These are phyloP conservation scores for Ormyrus labotus DNA, from an alignment of 2,888 invertebrate genomes.

Conservation along the genomic window DNA sequence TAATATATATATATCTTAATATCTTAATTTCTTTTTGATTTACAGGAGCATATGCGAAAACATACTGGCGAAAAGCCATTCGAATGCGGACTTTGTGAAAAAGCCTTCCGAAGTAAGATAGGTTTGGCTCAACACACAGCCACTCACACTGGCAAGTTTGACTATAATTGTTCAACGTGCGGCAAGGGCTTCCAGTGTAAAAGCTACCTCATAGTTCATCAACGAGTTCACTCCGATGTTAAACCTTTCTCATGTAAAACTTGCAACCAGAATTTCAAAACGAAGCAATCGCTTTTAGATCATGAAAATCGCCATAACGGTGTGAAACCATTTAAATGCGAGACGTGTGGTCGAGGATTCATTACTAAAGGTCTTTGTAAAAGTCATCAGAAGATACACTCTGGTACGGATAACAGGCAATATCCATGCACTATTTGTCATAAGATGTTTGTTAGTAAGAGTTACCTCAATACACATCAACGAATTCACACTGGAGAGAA, in stretches of 20 bases:
- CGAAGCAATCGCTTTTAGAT: constrained; percentile 79
- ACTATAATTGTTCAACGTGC: constrained; percentile 79
- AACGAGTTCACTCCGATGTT: constrained; percentile 79
- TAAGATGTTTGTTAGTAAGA: constrained; percentile 81
- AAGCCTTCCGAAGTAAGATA: constrained; percentile 80
- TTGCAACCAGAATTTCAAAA: constrained; percentile 79
- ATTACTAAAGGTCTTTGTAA: constrained; percentile 80
- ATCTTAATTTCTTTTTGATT: not conserved
- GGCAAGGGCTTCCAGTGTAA: constrained; percentile 81
- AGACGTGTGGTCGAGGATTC: constrained; percentile 79
- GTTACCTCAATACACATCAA: constrained; percentile 79
- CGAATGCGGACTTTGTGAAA: constrained; percentile 78
- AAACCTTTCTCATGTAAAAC: constrained; percentile 79
- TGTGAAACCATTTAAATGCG: constrained; percentile 79
- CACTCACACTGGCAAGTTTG: constrained; percentile 79
- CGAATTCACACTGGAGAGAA: constrained; percentile 80
- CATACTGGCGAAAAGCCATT: constrained; percentile 81
- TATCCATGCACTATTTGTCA: constrained; percentile 80
- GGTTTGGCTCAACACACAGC: constrained; percentile 80
- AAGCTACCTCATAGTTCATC: constrained; percentile 80
- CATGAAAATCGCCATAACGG: constrained; percentile 80
- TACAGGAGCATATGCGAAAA: constrained; percentile 78
- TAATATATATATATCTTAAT: not conserved
- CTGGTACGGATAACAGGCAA: constrained; percentile 79
- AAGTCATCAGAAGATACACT: constrained; percentile 79